A percentile compares a stretch with the other conserved stretches of the same genome.
Conservation (phyloP, 2,113 vertebrate species). For the Loxodonta africana region DNA sequence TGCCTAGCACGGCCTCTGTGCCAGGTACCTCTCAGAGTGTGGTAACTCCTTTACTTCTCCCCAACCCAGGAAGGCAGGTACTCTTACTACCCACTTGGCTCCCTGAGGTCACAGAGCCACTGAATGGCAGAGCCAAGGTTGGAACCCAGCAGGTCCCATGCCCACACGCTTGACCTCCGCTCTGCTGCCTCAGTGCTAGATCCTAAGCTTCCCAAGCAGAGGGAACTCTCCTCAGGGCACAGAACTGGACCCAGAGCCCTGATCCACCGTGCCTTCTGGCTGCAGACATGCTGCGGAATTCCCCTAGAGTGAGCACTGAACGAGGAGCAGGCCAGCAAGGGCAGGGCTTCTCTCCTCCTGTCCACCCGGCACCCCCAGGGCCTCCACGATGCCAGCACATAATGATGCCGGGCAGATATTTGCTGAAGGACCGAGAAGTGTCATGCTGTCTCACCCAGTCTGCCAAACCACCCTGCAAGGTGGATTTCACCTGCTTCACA, state of each 20-base stretch:
- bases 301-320: background rate
- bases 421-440: background rate
- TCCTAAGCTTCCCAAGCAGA: background rate
- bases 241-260: background rate
- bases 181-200: background rate
- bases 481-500: background rate
- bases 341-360: background rate
- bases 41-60: background rate
- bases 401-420: background rate
- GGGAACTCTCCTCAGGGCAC: background rate
- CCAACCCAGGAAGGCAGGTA: background rate
- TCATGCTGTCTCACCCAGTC: rapidly evolving
- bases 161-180: background rate
- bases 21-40: background rate
- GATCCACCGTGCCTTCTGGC: background rate
- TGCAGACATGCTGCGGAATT: rapidly evolving
- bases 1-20: no score
- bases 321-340: background rate
- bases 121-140: background rate
- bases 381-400: rapidly evolving
- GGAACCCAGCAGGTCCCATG: background rate
- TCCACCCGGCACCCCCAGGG: background rate
- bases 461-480: background rate
- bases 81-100: no score
- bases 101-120: background rate